These are phyloP conservation scores for Cephus cinctus DNA, from an alignment of 1,140 invertebrate genomes.

Conservation along the genomic window DNA sequence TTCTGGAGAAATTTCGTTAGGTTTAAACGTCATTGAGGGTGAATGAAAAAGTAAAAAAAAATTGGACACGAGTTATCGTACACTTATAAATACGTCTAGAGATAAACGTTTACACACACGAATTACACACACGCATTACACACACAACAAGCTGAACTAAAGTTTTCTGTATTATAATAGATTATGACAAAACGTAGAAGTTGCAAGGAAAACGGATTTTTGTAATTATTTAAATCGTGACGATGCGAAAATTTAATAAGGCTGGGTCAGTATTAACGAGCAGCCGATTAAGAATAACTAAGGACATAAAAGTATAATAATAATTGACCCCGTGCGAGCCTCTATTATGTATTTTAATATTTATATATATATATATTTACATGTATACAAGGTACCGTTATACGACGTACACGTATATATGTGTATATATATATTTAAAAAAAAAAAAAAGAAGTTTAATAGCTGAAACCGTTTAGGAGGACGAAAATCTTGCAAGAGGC, in stretches of 20 bases:
- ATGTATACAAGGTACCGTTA: too few relatives aligned
- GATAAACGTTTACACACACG: too few relatives aligned
- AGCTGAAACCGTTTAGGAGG: conserved; percentile 40
- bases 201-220: conserved; percentile 49
- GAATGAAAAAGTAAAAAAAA: too few relatives aligned
- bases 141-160: too few relatives aligned
- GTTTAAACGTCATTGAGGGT: conserved; percentile 35
- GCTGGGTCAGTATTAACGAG: conserved; percentile 29
- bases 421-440: conserved; percentile 28
- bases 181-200: conserved; percentile 50
- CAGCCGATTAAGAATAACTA: conserved; percentile 37
- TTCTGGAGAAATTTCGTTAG: conserved; percentile 33
- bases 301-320: conserved; percentile 39
- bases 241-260: conserved; percentile 16
- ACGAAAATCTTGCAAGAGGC: conserved; percentile 46
- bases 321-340: conserved; percentile 42
- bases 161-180: conserved; percentile 52
- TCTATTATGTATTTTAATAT: conserved; percentile 56
- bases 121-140: too few relatives aligned
- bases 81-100: too few relatives aligned
- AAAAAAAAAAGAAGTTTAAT: conserved; percentile 40
- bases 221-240: conserved; percentile 47
- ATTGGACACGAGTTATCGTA: too few relatives aligned
- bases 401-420: too few relatives aligned
- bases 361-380: conserved; percentile 41